Evolutionary conservation across 2,797 vertebrate species (phyloP).

Genomic region (Cyclopterus lumpus): DNA sequence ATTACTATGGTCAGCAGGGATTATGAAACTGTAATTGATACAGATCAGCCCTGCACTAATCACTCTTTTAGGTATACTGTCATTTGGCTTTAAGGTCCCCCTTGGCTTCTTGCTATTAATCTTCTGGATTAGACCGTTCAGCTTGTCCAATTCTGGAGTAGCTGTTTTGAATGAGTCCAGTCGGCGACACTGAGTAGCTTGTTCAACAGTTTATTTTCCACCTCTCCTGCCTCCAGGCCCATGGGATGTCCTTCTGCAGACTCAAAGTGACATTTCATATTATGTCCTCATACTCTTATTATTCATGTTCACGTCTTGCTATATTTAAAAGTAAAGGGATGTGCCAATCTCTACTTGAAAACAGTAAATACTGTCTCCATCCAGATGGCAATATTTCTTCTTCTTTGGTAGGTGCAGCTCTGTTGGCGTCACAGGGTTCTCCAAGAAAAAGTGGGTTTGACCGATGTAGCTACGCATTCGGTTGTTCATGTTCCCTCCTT

Average conservation of each 20-base stretch:
- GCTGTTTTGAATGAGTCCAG: slow-evolving; percentile 51
- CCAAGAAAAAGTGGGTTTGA: not conserved
- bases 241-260: slow-evolving; percentile 11
- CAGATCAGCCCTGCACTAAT: slow-evolving; percentile 80
- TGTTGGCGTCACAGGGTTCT: not conserved
- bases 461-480: too few relatives aligned
- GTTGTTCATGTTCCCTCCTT: not conserved
- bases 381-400: not conserved
- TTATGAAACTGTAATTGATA: slow-evolving; percentile 81
- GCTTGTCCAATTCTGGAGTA: slow-evolving; percentile 68
- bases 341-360: not conserved
- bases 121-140: slow-evolving; percentile 75
- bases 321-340: not conserved
- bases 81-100: slow-evolving; percentile 74
- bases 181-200: slow-evolving; percentile 36
- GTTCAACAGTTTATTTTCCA: slow-evolving; percentile 43
- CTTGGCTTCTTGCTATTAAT: slow-evolving; percentile 77
- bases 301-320: not conserved
- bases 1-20: slow-evolving; percentile 81
- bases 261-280: not conserved
- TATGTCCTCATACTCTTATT: not conserved
- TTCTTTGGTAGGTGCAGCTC: not conserved
- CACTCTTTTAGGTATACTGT: slow-evolving; percentile 78
- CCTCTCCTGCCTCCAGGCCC: slow-evolving; percentile 21
- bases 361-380: not conserved